phyloP scores from a whole-genome alignment of 2,888 invertebrate genomes.

The Sinelater perroti region DNA sequence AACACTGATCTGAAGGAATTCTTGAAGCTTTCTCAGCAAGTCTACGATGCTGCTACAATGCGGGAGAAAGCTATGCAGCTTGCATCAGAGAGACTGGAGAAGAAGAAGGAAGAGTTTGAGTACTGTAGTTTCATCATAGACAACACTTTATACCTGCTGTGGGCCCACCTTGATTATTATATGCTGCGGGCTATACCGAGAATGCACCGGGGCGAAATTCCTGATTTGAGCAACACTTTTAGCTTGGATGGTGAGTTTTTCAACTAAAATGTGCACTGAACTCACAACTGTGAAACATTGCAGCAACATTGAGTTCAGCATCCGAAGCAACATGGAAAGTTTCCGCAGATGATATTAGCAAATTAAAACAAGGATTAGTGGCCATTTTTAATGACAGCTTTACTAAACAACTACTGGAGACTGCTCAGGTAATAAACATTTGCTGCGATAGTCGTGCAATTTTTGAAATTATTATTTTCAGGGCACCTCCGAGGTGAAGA shows the following conservation, averaged over 20 bases:
- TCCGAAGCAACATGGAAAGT: conserved; percentile 67
- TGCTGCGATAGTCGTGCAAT: too few relatives aligned
- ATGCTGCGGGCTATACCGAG: conserved; percentile 69
- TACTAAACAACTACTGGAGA: conserved; percentile 75
- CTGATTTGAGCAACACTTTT: conserved; percentile 41
- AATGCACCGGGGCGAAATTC: conserved; percentile 49
- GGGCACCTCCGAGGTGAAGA: conserved; percentile 72
- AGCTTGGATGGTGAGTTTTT: conserved; percentile 52
- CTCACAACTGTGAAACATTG: conserved; percentile 11
- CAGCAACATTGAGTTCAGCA: conserved; percentile 60
- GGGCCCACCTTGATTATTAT: conserved; percentile 79
- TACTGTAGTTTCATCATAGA: conserved; percentile 74
- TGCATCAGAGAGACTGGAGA: conserved; percentile 63
- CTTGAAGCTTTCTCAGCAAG: conserved; percentile 52
- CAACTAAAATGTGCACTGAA: background rate
- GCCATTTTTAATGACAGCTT: conserved; percentile 82
- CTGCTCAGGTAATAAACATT: conserved; percentile 64
- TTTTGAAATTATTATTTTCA: conserved; percentile 53
- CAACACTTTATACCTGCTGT: conserved; percentile 76
- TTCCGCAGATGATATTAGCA: conserved; percentile 69
- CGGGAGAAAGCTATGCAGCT: conserved; percentile 60
- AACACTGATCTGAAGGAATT: conserved; percentile 67
- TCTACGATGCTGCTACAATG: conserved; percentile 51
- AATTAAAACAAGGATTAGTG: conserved; percentile 75
- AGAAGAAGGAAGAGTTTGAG: conserved; percentile 69